Evolutionary conservation across 2,113 vertebrate species (phyloP).

Genomic region (Bos indicus): DNA sequence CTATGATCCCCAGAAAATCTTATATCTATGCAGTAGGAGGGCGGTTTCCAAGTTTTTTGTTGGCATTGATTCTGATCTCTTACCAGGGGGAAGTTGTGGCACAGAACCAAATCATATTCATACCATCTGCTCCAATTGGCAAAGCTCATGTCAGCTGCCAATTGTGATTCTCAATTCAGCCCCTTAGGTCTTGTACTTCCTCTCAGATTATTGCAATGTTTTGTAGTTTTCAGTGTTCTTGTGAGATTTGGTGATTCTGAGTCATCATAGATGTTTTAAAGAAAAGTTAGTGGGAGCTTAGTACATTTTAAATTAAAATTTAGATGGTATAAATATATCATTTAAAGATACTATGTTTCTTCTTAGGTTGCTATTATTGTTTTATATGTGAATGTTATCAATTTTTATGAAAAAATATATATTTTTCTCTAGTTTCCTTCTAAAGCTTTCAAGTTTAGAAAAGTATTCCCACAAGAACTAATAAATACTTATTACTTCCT

Average conservation of each 20-base stretch:
- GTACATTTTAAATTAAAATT: neutral
- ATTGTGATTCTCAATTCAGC: conserved; percentile 35
- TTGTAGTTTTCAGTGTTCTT: neutral
- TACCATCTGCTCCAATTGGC: conserved; percentile 67
- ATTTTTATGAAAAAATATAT: neutral
- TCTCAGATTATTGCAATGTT: conserved; percentile 44
- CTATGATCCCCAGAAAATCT: neutral
- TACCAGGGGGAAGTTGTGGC: conserved; percentile 54
- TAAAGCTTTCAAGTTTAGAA: neutral
- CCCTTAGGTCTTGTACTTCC: conserved; percentile 49
- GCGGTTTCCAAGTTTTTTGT: conserved; percentile 23
- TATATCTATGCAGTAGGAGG: neutral
- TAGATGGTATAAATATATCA: neutral
- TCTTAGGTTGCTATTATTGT: neutral
- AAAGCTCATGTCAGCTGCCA: conserved; percentile 67
- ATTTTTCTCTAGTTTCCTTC: neutral
- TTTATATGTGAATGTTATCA: neutral
- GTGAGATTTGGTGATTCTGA: neutral
- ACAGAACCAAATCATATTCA: conserved; percentile 56
- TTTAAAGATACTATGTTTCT: neutral
- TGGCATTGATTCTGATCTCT: conserved; percentile 28
- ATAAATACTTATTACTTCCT: neutral
- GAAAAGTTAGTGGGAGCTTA: neutral
- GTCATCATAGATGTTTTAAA: neutral
- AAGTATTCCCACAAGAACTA: neutral